These are phyloP conservation scores for Nyctalus aviator DNA, from an alignment of 2,797 vertebrate genomes.

Conservation along the genomic window DNA sequence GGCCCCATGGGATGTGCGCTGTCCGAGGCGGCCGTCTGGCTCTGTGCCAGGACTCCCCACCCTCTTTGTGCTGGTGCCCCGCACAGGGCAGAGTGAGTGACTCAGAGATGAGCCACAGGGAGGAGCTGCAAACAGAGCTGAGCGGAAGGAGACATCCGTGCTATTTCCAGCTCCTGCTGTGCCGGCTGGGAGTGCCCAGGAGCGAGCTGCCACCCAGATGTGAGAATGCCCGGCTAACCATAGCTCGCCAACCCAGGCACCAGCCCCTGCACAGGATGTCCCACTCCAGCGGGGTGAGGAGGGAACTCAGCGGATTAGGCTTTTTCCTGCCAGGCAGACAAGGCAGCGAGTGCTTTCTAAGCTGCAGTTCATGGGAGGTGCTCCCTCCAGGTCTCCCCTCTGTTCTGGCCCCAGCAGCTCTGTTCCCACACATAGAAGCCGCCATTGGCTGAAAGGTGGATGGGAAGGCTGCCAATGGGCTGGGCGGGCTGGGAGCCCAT, in stretches of 20 bases:
- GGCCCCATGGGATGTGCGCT: accelerated
- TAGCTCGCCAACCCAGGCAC: accelerated
- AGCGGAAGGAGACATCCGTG: not conserved
- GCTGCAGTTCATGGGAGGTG: not conserved
- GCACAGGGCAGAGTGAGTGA: not conserved
- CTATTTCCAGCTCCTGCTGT: accelerated
- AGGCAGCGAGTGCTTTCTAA: not conserved
- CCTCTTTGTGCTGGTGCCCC: accelerated
- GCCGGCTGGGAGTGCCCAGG: not conserved
- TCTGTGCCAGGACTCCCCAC: not conserved
- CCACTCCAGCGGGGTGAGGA: not conserved
- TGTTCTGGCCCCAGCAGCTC: not conserved
- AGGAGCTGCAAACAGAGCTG: not conserved
- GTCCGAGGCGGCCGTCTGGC: not conserved
- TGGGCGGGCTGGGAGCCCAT: not conserved
- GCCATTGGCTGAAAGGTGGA: not conserved
- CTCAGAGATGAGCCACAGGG: accelerated
- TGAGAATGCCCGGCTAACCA: not conserved
- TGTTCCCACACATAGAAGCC: accelerated
- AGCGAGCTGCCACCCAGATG: not conserved
- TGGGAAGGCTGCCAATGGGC: accelerated
- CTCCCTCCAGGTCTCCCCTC: not conserved
- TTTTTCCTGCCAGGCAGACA: not conserved
- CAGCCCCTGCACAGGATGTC: not conserved
- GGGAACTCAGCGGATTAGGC: not conserved